Evolutionary conservation across 2,888 invertebrate species (phyloP).

Genomic region (Troglohyphantes excavatus): DNA sequence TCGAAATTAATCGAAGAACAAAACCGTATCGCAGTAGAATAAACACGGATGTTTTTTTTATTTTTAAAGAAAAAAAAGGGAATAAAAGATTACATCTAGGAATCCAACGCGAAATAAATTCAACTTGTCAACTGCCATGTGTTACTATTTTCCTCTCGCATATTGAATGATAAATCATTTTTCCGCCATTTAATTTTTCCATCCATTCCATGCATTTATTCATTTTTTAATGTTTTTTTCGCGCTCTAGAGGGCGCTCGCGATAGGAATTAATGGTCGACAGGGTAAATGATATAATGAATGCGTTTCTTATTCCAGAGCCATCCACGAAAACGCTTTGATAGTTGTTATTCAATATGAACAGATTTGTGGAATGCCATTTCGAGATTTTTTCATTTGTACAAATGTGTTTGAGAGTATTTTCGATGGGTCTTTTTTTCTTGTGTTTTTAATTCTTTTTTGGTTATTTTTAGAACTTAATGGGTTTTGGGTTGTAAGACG

Average conservation of each 20-base stretch:
- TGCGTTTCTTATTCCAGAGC: conserved; percentile 39
- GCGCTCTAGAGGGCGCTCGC: conserved; percentile 60
- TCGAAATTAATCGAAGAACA: conserved; percentile 55
- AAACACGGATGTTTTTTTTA: conserved; percentile 41
- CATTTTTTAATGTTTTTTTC: conserved; percentile 20
- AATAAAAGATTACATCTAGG: conserved; percentile 21
- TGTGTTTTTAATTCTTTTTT: neutral
- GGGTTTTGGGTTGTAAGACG: conserved; percentile 2
- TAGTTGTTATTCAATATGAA: conserved; percentile 67
- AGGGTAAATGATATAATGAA: conserved; percentile 75
- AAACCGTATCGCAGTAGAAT: conserved; percentile 40
- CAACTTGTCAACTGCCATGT: conserved; percentile 75
- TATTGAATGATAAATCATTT: conserved; percentile 74
- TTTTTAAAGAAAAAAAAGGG: conserved; percentile 9
- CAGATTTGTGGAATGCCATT: conserved; percentile 60
- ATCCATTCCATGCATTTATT: conserved; percentile 51
- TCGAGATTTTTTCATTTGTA: conserved; percentile 33
- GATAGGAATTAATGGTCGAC: conserved; percentile 63
- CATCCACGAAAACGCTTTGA: conserved; percentile 45
- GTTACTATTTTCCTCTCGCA: conserved; percentile 64
- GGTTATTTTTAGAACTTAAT: conserved; percentile 24
- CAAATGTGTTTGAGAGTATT: conserved; percentile 28
- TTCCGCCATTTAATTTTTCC: conserved; percentile 67
- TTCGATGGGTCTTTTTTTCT: conserved; percentile 10
- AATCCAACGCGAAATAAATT: conserved; percentile 72